phyloP scores from a whole-genome alignment of 2,888 invertebrate species.

The Macropis europaea region DNA sequence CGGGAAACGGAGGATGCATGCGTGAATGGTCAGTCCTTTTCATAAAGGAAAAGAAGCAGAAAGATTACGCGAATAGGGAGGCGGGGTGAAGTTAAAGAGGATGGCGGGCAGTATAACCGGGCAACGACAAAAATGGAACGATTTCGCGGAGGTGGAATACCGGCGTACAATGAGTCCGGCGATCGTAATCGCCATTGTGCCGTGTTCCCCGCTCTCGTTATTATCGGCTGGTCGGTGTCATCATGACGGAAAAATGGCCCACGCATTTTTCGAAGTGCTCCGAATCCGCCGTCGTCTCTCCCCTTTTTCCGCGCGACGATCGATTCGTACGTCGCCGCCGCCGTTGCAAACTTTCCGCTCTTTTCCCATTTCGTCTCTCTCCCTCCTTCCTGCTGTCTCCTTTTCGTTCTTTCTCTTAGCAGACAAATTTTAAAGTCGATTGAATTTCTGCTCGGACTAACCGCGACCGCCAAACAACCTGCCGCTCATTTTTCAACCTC shows the following conservation, averaged over 20 bases:
- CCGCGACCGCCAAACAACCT: slow-evolving; percentile 35
- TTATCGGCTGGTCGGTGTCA: slow-evolving; percentile 59
- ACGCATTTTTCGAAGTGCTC: slow-evolving; percentile 67
- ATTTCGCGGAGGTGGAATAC: slow-evolving; percentile 53
- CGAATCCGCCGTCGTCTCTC: not conserved
- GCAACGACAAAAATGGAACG: slow-evolving; percentile 50
- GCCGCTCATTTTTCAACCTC: slow-evolving; percentile 34
- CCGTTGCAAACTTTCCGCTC: slow-evolving; percentile 42
- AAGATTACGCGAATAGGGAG: slow-evolving; percentile 40
- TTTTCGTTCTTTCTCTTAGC: slow-evolving; percentile 21
- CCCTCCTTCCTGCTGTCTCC: slow-evolving; percentile 3
- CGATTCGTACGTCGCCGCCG: slow-evolving; percentile 53
- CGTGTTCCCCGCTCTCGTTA: slow-evolving; percentile 58
- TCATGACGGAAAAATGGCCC: slow-evolving; percentile 65
- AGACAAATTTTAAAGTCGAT: slow-evolving; percentile 59
- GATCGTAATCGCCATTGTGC: slow-evolving; percentile 69
- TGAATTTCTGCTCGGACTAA: slow-evolving; percentile 51
- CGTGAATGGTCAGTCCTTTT: slow-evolving; percentile 34
- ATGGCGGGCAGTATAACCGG: slow-evolving; percentile 36
- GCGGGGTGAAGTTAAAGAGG: slow-evolving; percentile 37
- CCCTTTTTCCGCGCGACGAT: slow-evolving; percentile 48
- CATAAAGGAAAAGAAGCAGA: slow-evolving; percentile 27
- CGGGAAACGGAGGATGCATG: slow-evolving; percentile 21
- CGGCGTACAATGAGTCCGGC: slow-evolving; percentile 63
- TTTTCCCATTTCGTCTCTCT: slow-evolving; percentile 4